Conservation (phyloP, 2,797 vertebrate species). For the Decapterus maruadsi region DNA sequence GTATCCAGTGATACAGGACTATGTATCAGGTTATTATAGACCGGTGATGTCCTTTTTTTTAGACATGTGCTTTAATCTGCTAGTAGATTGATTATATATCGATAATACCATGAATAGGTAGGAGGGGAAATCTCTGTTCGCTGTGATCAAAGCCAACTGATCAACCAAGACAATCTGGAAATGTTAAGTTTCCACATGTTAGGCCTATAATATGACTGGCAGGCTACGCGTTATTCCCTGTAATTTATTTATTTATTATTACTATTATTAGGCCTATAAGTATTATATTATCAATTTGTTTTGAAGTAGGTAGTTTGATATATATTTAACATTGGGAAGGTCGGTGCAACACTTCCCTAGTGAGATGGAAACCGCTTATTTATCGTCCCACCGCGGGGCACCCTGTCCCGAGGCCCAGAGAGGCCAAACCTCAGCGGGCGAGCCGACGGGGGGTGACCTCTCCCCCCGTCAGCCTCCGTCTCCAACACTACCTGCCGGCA, state of each 20-base stretch:
- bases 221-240: slow-evolving; percentile 70
- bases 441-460: slow-evolving; percentile 60
- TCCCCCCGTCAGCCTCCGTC: slow-evolving; percentile 53
- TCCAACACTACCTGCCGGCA: slow-evolving; percentile 56
- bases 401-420: slow-evolving; percentile 66
- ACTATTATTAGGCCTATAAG: slow-evolving; percentile 82
- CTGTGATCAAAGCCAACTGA: slow-evolving; percentile 71
- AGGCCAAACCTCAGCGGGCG: slow-evolving; percentile 60
- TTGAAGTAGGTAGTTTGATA: slow-evolving; percentile 67
- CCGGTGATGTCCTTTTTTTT: slow-evolving; percentile 52
- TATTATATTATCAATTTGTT: slow-evolving; percentile 81
- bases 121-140: slow-evolving; percentile 58
- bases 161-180: slow-evolving; percentile 81
- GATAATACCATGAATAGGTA: slow-evolving; percentile 71
- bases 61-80: slow-evolving; percentile 58
- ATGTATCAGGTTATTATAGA: slow-evolving; percentile 67
- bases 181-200: slow-evolving; percentile 77
- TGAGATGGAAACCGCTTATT: slow-evolving; percentile 84
- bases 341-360: slow-evolving; percentile 57
- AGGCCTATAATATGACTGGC: slow-evolving; percentile 74
- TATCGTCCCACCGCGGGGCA: slow-evolving; percentile 74
- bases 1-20: slow-evolving; percentile 55
- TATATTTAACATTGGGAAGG: slow-evolving; percentile 77
- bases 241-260: slow-evolving; percentile 90
- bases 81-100: slow-evolving; percentile 65